phyloP scores from a whole-genome alignment of 2,888 invertebrate genomes.

The Acleris holmiana region DNA sequence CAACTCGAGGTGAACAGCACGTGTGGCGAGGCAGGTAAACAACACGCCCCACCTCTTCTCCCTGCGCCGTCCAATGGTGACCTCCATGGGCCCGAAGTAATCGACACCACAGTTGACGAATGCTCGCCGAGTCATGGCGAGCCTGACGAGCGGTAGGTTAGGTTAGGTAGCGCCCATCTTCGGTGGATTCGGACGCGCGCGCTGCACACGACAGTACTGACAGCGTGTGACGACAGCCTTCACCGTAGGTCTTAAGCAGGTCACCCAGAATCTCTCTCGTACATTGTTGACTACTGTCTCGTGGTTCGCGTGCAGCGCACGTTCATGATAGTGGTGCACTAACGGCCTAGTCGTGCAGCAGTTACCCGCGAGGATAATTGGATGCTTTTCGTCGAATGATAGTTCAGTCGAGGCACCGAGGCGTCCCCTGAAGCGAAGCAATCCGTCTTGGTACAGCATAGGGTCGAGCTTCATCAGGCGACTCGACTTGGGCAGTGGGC shows the following conservation, averaged over 20 bases:
- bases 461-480: no score
- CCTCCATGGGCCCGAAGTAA: constrained; percentile 12
- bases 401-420: constrained; percentile 6
- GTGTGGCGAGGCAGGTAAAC: no score
- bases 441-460: no score
- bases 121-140: background rate
- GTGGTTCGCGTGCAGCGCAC: constrained; percentile 7
- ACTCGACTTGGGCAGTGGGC: background rate
- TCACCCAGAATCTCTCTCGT: constrained; percentile 5
- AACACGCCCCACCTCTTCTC: no score
- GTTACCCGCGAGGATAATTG: background rate
- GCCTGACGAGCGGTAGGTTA: constrained; percentile 10
- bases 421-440: background rate
- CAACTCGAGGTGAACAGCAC: no score
- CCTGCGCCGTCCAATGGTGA: no score
- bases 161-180: constrained; percentile 21
- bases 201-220: constrained; percentile 12
- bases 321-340: constrained; percentile 1
- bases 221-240: constrained; percentile 11
- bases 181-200: constrained; percentile 5
- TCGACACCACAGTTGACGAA: constrained; percentile 6
- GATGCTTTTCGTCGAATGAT: constrained; percentile 3
- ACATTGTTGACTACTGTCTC: constrained; percentile 3
- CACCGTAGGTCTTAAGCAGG: background rate
- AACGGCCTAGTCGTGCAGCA: background rate